These are phyloP conservation scores for Cataglyphis rosenhaueri DNA, from an alignment of 2,888 invertebrate genomes.

Conservation along the genomic window DNA sequence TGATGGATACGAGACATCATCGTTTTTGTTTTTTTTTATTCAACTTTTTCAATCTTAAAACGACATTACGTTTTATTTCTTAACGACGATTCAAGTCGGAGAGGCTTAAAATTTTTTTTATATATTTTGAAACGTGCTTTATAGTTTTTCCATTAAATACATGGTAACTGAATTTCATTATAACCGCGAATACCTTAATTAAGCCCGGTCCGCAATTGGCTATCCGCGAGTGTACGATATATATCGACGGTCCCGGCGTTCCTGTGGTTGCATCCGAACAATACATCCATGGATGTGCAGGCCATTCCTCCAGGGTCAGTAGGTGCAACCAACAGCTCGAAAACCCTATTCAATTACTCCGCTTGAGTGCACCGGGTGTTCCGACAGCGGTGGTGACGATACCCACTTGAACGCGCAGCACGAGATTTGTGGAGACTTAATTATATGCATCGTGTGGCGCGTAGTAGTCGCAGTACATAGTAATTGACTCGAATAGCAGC, in stretches of 20 bases:
- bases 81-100: background rate
- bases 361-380: conserved; percentile 77
- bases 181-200: conserved; percentile 79
- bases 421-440: conserved; percentile 65
- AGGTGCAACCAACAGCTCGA: conserved; percentile 71
- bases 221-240: conserved; percentile 65
- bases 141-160: conserved; percentile 10
- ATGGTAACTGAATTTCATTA: conserved; percentile 53
- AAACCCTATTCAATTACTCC: conserved; percentile 82
- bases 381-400: conserved; percentile 65
- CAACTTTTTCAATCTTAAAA: background rate
- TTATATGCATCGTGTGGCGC: conserved; percentile 64
- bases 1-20: background rate
- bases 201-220: conserved; percentile 78
- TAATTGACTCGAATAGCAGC: conserved; percentile 47
- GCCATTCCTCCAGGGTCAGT: conserved; percentile 74
- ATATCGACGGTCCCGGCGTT: conserved; percentile 79
- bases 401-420: conserved; percentile 60
- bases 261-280: conserved; percentile 80
- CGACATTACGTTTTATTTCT: background rate
- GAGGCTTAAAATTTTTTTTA: background rate
- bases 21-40: background rate
- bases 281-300: conserved; percentile 74
- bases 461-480: conserved; percentile 56
- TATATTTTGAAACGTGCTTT: background rate